Conservation (phyloP, 1,140 invertebrate genomes). For the Luehdorfia chinensis region DNA sequence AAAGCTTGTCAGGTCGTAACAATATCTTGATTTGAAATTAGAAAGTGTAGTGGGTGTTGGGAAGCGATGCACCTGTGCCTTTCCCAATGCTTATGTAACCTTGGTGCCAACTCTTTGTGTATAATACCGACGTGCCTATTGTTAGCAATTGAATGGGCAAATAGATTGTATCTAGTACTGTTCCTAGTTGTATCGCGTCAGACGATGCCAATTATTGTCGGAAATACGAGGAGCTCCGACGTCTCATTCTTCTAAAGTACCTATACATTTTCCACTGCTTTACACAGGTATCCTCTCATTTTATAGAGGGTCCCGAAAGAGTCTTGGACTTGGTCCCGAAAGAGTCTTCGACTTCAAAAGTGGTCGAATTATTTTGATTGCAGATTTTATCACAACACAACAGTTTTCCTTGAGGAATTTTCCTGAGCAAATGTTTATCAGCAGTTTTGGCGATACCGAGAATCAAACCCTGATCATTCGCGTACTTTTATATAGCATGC, state of each 20-base stretch:
- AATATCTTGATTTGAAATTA: neutral
- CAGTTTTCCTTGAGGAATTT: too few species aligned
- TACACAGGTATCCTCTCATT: too few species aligned
- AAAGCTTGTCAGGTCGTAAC: neutral
- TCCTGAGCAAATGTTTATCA: too few species aligned
- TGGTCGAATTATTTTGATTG: too few species aligned
- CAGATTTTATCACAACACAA: too few species aligned
- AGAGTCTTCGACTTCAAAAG: too few species aligned
- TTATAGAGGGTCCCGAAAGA: too few species aligned
- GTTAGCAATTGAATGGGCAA: constrained; percentile 38
- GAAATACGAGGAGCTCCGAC: constrained; percentile 11
- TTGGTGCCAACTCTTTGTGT: constrained; percentile 30
- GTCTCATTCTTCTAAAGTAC: constrained; percentile 14
- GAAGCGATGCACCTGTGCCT: constrained; percentile 5
- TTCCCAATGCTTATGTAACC: constrained; percentile 25
- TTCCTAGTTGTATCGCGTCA: constrained; percentile 24
- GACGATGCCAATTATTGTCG: constrained; percentile 9
- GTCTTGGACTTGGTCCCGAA: too few species aligned
- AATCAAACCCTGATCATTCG: too few species aligned
- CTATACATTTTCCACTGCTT: too few species aligned
- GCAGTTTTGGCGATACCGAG: too few species aligned
- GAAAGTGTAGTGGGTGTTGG: constrained; percentile 17
- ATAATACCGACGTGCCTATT: constrained; percentile 26
- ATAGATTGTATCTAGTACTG: constrained; percentile 34
- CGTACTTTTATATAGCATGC: too few species aligned